A percentile compares a stretch with the other conserved stretches of the same genome.
Evolutionary conservation across 2,797 vertebrate species (phyloP).

Genomic region (Vespertilio murinus): DNA sequence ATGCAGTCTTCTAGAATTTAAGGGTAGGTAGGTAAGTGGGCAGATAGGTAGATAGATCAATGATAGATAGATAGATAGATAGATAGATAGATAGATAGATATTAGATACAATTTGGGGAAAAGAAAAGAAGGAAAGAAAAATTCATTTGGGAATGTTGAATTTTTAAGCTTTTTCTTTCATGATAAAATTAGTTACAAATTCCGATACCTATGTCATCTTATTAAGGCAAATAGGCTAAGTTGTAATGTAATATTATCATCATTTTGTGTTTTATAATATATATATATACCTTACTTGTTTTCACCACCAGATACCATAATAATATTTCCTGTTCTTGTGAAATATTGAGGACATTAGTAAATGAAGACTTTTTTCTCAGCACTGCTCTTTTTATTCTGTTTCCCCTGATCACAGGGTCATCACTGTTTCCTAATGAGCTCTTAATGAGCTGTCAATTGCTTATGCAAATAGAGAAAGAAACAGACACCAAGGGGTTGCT

Average conservation of each 20-base stretch:
- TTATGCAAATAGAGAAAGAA: slow-evolving; percentile 78
- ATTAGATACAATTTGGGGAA: background rate
- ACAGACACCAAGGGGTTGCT: slow-evolving; percentile 54
- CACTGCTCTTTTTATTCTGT: background rate
- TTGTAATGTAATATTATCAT: background rate
- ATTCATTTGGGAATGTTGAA: background rate
- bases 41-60: background rate
- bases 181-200: background rate
- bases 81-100: background rate
- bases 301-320: background rate
- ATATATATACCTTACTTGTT: background rate
- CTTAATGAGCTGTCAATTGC: slow-evolving; percentile 80
- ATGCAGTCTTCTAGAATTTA: background rate
- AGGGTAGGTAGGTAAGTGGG: background rate
- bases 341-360: background rate
- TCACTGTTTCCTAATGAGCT: slow-evolving; percentile 72
- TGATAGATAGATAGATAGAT: background rate
- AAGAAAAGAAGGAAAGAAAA: background rate
- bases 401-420: slow-evolving; percentile 31
- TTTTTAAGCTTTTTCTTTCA: background rate
- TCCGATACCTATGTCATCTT: background rate
- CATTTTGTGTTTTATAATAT: background rate
- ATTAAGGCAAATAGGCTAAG: background rate
- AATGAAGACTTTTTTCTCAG: slow-evolving; percentile 11
- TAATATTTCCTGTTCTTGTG: background rate